A percentile compares a stretch with the other conserved stretches of the same genome.
Conservation (phyloP, 2,797 vertebrate genomes). For the Phoebastria nigripes region DNA sequence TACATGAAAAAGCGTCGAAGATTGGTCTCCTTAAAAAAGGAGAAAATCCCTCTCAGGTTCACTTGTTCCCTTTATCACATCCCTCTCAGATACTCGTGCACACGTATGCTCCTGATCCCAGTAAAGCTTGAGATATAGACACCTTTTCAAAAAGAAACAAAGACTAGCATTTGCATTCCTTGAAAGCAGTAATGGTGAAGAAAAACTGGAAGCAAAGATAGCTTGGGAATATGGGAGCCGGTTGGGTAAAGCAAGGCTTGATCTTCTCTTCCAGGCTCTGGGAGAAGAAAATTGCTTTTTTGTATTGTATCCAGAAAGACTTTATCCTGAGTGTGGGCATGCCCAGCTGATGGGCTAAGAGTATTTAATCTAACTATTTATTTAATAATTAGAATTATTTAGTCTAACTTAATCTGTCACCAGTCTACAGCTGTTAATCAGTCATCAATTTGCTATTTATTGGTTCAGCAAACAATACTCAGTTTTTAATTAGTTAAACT, state of each 20-base stretch:
- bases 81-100: not conserved
- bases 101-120: not conserved
- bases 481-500: not conserved
- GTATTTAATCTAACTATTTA: not conserved
- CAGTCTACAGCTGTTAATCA: not conserved
- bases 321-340: not conserved
- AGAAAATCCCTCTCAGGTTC: not conserved
- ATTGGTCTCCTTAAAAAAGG: not conserved
- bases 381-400: not conserved
- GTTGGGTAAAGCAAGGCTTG: not conserved
- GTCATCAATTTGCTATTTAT: not conserved
- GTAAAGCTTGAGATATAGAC: not conserved
- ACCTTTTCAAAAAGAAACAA: not conserved
- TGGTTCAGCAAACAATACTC: not conserved
- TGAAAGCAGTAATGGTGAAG: not conserved
- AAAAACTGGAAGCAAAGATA: not conserved
- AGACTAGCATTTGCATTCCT: not conserved
- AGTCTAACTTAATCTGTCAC: not conserved
- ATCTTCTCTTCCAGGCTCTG: not conserved
- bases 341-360: not conserved
- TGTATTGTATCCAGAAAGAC: not conserved
- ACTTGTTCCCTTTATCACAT: not conserved
- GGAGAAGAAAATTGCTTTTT: not conserved
- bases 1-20: not conserved
- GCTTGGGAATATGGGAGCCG: not conserved